phyloP scores from a whole-genome alignment of 2,888 invertebrate genomes.

The Nezara viridula region DNA sequence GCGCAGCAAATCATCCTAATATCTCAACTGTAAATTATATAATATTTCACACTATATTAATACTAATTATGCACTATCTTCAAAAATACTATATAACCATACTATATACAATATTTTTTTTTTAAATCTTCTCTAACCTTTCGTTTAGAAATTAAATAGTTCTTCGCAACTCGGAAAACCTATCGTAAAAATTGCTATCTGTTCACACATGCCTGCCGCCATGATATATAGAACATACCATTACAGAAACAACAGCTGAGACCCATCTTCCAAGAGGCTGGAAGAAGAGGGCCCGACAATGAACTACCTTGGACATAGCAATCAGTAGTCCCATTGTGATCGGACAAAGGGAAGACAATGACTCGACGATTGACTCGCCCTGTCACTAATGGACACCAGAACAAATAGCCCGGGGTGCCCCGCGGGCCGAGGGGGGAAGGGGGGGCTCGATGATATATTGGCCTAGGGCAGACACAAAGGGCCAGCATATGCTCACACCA shows the following conservation, averaged over 20 bases:
- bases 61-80: too few species aligned
- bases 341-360: constrained; percentile 32
- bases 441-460: constrained; percentile 16
- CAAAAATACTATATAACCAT: too few species aligned
- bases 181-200: not conserved
- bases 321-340: constrained; percentile 17
- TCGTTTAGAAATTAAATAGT: not conserved
- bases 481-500: constrained; percentile 17
- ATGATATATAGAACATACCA: not conserved
- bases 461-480: not conserved
- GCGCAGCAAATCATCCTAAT: too few species aligned
- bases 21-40: too few species aligned
- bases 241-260: constrained; percentile 6
- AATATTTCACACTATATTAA: too few species aligned
- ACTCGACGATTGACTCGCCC: constrained; percentile 41
- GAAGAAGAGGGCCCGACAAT: constrained; percentile 26
- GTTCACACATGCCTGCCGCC: not conserved
- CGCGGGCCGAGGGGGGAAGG: too few species aligned
- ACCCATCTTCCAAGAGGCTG: not conserved
- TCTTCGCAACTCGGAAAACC: not conserved
- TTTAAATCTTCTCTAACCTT: too few species aligned
- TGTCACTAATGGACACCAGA: constrained; percentile 46
- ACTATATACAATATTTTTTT: too few species aligned
- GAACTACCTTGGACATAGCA: constrained; percentile 21
- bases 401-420: constrained; percentile 29